These are phyloP conservation scores for Allolobophora icterica DNA, from an alignment of 2,888 invertebrate genomes.

Conservation along the genomic window DNA sequence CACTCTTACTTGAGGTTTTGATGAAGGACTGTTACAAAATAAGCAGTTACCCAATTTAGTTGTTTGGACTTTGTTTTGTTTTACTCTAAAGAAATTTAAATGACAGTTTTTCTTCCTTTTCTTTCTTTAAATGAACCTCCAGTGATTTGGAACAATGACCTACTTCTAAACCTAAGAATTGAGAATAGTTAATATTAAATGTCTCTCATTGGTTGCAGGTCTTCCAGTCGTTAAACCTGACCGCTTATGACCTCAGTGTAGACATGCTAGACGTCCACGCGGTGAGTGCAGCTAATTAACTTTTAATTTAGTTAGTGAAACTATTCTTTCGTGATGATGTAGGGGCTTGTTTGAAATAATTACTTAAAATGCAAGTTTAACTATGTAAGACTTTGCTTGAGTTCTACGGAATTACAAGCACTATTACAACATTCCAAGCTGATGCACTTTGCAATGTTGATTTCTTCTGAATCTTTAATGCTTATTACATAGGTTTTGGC, in stretches of 20 bases:
- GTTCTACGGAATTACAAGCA: too few species aligned
- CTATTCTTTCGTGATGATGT: not conserved
- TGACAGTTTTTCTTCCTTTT: not conserved
- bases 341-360: not conserved
- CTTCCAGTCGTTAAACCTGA: conserved; percentile 94
- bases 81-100: not conserved
- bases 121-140: not conserved
- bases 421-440: too few species aligned
- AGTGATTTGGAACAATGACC: not conserved
- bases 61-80: too few species aligned
- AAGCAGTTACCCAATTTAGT: too few species aligned
- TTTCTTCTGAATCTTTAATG: too few species aligned
- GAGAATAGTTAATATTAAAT: not conserved
- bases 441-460: too few species aligned
- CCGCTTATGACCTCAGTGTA: conserved; percentile 95
- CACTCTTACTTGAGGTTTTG: too few species aligned
- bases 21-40: too few species aligned
- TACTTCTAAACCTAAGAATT: not conserved
- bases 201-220: conserved; percentile 69
- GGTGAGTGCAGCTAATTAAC: conserved; percentile 69
- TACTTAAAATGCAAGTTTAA: too few species aligned
- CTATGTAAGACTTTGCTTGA: too few species aligned
- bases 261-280: conserved; percentile 99
- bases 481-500: too few species aligned
- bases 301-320: not conserved